Base-by-base conservation (phyloP, 1,140 invertebrate genomes). In the Orchestia grillus region DNA sequence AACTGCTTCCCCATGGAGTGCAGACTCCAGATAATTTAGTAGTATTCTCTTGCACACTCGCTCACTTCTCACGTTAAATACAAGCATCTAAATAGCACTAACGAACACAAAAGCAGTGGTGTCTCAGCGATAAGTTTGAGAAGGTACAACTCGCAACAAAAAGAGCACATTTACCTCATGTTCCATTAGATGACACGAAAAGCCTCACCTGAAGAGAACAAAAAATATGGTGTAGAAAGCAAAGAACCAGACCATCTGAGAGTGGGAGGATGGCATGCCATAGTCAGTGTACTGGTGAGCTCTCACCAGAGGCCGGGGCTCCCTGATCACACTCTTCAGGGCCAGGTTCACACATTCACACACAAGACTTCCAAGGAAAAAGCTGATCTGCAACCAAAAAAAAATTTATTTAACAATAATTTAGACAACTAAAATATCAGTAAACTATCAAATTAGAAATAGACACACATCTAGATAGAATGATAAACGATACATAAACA, bases 211-310 rank as follows among this genome's bases (percentile, higher is more conserved):
- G 97, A 99, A 98, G 97, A 98, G 98, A 97, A 99, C 98, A 98
- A 99, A 99, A 97, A 99, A 98, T 97, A 98, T 98, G 96, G 98
- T 98, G 97, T 99, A 99, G 91, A 98, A 98, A 96, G 98, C 98
- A 97, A 99, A 99, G 97, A 99, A 99, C 98, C 98, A 99, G 98
- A 99, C 98, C 97, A 99, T 99, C 97, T 99, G 99, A 97, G 99
- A 98, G 98, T 99, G 99, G 95, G 98, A 98, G 44, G 99, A 99
- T 92, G 99, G 99, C 99, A 99, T 99, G 97, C 99, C 99, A 98
- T 99, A 99, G 98, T 99, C 98, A 97, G 98, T 98, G 97, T 98
- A 98, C 53, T 99, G 97, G 97, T 98, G 97, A 97, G 98, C 98
- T 97, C 98, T 97, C 96, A 97, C 97, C 96, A 98, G 97, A 95